Evolutionary conservation across 2,888 invertebrate genomes (phyloP).

Genomic region (Drosophila ezoana): DNA sequence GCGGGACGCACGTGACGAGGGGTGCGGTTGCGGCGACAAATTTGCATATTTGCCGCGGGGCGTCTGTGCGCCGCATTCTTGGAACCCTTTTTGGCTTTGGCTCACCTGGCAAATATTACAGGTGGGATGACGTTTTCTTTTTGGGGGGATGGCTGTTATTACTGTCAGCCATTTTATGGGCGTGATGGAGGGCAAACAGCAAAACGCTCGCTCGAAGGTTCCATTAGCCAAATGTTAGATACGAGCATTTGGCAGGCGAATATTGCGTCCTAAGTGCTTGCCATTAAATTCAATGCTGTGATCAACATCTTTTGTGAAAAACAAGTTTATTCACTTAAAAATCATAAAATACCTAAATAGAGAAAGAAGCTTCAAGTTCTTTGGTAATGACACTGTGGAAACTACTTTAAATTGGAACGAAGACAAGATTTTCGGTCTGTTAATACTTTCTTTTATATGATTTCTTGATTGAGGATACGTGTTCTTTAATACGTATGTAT

Average conservation of each 20-base stretch:
- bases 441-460: too few species aligned
- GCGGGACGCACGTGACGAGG: background rate
- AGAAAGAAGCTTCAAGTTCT: background rate
- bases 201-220: constrained; percentile 24
- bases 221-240: constrained; percentile 56
- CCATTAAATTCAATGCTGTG: constrained; percentile 59
- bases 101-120: constrained; percentile 37
- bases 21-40: constrained; percentile 33
- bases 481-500: too few species aligned
- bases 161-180: constrained; percentile 43
- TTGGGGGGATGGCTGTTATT: constrained; percentile 32
- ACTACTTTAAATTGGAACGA: background rate
- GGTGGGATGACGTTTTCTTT: constrained; percentile 3
- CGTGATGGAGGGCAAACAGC: constrained; percentile 31
- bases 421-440: too few species aligned
- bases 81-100: constrained; percentile 27
- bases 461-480: too few species aligned
- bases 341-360: constrained; percentile 8
- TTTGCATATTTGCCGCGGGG: constrained; percentile 63
- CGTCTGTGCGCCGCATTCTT: constrained; percentile 21
- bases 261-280: constrained; percentile 51
- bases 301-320: constrained; percentile 38
- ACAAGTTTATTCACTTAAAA: constrained; percentile 57
- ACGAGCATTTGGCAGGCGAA: constrained; percentile 31
- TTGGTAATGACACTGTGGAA: background rate